phyloP scores from a whole-genome alignment of 2,888 invertebrate genomes.

The Belgica antarctica region DNA sequence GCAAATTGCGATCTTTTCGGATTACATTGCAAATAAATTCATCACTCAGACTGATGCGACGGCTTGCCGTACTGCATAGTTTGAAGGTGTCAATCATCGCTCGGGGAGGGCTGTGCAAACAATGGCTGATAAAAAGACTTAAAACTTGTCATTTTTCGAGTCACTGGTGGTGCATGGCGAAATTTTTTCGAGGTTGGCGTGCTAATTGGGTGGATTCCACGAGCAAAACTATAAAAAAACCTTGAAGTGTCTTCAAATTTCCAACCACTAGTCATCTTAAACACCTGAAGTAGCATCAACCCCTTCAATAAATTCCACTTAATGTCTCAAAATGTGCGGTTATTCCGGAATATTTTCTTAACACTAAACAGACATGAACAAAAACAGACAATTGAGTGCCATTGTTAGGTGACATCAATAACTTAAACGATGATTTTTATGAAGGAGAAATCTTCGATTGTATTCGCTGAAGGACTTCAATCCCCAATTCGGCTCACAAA shows the following conservation, averaged over 20 bases:
- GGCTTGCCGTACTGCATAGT: too few species aligned
- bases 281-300: too few species aligned
- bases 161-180: neutral
- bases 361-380: neutral
- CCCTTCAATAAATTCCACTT: neutral
- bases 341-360: neutral
- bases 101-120: slow-evolving; percentile 1
- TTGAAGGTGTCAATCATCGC: slow-evolving; percentile 13
- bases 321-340: slow-evolving; percentile 1
- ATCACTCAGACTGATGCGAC: neutral
- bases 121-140: slow-evolving; percentile 4
- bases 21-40: slow-evolving; percentile 3
- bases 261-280: too few species aligned
- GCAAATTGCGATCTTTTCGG: too few species aligned
- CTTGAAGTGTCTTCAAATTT: too few species aligned
- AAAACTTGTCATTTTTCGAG: neutral
- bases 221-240: too few species aligned
- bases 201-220: too few species aligned
- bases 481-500: neutral
- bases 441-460: slow-evolving; percentile 8
- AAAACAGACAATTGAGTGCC: slow-evolving; percentile 39
- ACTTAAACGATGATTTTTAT: slow-evolving; percentile 16
- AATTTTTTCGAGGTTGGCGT: too few species aligned
- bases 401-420: slow-evolving; percentile 42
- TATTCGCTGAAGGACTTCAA: slow-evolving; percentile 3